Conservation (phyloP, 2,888 invertebrate genomes). For the Drosophila flavopinicola region DNA sequence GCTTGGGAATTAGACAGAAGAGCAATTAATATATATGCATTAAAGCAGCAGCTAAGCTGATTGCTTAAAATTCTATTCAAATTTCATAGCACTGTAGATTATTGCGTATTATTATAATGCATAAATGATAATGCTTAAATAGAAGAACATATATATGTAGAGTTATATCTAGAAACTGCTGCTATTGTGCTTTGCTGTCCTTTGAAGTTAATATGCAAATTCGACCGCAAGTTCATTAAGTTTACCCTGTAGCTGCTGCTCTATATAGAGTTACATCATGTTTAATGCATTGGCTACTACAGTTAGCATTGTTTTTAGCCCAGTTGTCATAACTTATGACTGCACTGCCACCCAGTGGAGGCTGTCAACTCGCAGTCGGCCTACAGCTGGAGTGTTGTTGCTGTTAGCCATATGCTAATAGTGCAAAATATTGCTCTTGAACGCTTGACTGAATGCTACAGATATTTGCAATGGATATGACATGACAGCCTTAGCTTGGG, state of each 20-base stretch:
- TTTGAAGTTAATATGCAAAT: constrained; percentile 10
- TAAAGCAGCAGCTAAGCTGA: not conserved
- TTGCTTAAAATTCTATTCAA: no score
- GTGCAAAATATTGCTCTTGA: constrained; percentile 68
- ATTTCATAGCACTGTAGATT: no score
- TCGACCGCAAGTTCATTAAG: constrained; percentile 21
- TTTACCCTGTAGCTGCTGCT: constrained; percentile 28
- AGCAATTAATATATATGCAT: not conserved
- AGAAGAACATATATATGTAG: not conserved
- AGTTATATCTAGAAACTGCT: not conserved
- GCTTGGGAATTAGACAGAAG: not conserved
- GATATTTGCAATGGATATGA: constrained; percentile 51
- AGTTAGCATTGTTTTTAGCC: constrained; percentile 49
- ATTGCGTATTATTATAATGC: no score
- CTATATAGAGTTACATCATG: constrained; percentile 40
- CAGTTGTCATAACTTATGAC: constrained; percentile 62
- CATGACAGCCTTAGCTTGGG: constrained; percentile 47
- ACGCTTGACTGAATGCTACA: constrained; percentile 68
- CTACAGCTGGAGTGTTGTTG: constrained; percentile 49
- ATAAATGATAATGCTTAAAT: no score
- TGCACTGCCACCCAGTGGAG: constrained; percentile 58
- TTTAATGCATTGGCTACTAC: constrained; percentile 50
- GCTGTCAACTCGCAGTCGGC: constrained; percentile 55
- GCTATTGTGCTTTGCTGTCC: constrained; percentile 19
- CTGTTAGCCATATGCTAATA: constrained; percentile 55